Evolutionary conservation across 1,140 invertebrate genomes (phyloP), one percentile per base, ranked within the genome.

Genomic region (Lepidurus apus): DNA sequence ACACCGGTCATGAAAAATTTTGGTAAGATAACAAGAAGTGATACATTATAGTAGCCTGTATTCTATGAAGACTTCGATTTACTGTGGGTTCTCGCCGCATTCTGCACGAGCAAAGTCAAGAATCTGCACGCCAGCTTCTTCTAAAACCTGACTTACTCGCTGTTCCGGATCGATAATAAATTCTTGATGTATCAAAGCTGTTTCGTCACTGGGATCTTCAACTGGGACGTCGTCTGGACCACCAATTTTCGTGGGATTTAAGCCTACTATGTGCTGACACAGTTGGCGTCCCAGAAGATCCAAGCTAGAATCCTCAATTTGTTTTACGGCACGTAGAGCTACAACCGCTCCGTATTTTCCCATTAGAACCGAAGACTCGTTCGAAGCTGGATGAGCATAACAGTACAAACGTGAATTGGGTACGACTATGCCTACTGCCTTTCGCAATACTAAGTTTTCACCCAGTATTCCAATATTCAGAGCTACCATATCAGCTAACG

Each of bases 21-120:
- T 65, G 53, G 21, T 21, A 65, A 65, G 17, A 17, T n/a, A 65
- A 65, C 21, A 17, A n/a, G 13, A n/a, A 21, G 9, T 11, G 21
- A 65, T 65, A n/a, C 53, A n/a, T 65, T 65, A 65, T 7, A 65
- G 17, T 65, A 17, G 21, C 53, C 21, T 65, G 53, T 65, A 65
- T 65, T 65, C 53, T 65, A 65, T 9, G 9, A 65, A 17, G 75
- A 47, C 47, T 76, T 76, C 75, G 24, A 13, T 26, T 76, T n/a
- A 76, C 6, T 44, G 24, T 21, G 47, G 34, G 42, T 74, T 80
- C 84, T 93, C 91, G 7, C 95, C 95, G 85, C 93, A 93, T 85
- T 95, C 93, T 85, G 92, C 95, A 74, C 95, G 88, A 79, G 91
- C 88, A 86, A 93, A 97, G 84, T 95, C 93, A n/a, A 93, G 77